Percentiles rank a stretch among this genome's conserved stretches.
Conservation (phyloP, 2,888 invertebrate species). For the Eupeodes latifasciatus region DNA sequence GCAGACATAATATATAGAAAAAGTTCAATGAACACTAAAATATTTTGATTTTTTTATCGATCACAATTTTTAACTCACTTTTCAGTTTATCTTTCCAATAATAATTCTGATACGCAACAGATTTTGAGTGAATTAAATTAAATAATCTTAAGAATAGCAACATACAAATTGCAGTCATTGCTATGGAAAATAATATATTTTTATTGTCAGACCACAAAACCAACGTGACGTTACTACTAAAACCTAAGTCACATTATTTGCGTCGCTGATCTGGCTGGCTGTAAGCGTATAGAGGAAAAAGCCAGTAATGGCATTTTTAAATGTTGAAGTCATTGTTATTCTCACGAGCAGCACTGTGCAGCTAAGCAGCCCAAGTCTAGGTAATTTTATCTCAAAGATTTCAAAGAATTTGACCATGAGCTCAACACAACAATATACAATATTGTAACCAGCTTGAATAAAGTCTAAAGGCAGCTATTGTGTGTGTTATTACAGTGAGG, state of each 20-base stretch:
- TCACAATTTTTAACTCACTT: background rate
- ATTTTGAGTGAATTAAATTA: conserved; percentile 7
- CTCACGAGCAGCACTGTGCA: conserved; percentile 33
- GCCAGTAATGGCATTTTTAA: conserved; percentile 39
- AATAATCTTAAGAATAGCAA: conserved; percentile 18
- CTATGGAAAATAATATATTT: conserved; percentile 13
- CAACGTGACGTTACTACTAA: conserved; percentile 29
- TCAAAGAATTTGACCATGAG: conserved; percentile 63
- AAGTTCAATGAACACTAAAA: conserved; percentile 30
- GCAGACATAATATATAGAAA: background rate
- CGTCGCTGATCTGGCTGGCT: background rate
- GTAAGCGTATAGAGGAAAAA: background rate
- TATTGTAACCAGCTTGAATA: conserved; percentile 20
- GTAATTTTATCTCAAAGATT: conserved; percentile 50
- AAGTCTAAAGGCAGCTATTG: conserved; percentile 1
- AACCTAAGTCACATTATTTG: conserved; percentile 20
- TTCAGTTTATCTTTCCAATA: background rate
- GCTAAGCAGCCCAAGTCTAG: background rate
- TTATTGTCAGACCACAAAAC: background rate
- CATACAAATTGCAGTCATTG: background rate
- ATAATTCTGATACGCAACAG: background rate
- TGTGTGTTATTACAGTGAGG: background rate
- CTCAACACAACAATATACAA: conserved; percentile 45
- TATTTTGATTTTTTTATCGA: background rate
- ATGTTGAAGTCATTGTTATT: conserved; percentile 65